A percentile compares a stretch with the other conserved stretches of the same genome.
phyloP scores from a whole-genome alignment of 2,113 vertebrate species.

The Balaeniceps rex region DNA sequence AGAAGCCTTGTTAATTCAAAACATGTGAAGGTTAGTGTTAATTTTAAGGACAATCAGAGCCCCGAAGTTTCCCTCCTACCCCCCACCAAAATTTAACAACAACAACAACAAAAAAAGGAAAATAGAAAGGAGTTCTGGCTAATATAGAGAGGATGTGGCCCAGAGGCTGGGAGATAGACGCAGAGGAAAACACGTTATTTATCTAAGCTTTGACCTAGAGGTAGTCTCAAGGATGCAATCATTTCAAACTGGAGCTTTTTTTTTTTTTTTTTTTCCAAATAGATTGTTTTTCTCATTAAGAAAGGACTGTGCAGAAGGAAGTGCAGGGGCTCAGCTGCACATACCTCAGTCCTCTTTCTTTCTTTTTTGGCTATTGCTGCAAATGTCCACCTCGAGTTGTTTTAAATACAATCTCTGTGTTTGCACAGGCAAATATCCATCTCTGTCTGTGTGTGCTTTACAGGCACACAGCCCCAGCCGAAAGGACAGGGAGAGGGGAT shows the following conservation, averaged over 20 bases:
- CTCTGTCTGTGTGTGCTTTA: not conserved
- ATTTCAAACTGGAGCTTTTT: not conserved
- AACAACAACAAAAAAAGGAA: not conserved
- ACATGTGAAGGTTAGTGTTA: slow-evolving; percentile 6
- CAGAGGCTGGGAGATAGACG: not conserved
- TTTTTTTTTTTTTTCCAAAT: not conserved
- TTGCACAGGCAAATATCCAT: not conserved
- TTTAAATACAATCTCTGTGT: not conserved
- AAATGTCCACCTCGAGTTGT: not conserved
- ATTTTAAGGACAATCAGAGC: not conserved
- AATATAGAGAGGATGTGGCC: not conserved
- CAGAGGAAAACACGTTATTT: slow-evolving; percentile 57
- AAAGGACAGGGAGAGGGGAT: not conserved
- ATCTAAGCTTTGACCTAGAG: slow-evolving; percentile 46
- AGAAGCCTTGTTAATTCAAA: slow-evolving; percentile 37
- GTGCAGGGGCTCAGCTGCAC: not conserved
- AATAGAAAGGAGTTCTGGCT: not conserved
- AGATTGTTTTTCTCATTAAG: slow-evolving; percentile 54
- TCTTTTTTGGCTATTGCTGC: not conserved
- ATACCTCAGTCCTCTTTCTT: not conserved
- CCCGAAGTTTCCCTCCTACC: not conserved
- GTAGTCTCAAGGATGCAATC: slow-evolving; percentile 54
- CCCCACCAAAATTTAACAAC: not conserved
- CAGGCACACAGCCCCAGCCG: not conserved
- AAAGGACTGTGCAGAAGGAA: slow-evolving; percentile 4